Evolutionary conservation across 2,113 vertebrate genomes (phyloP).

Genomic region (Neopipo cinnamomea): DNA sequence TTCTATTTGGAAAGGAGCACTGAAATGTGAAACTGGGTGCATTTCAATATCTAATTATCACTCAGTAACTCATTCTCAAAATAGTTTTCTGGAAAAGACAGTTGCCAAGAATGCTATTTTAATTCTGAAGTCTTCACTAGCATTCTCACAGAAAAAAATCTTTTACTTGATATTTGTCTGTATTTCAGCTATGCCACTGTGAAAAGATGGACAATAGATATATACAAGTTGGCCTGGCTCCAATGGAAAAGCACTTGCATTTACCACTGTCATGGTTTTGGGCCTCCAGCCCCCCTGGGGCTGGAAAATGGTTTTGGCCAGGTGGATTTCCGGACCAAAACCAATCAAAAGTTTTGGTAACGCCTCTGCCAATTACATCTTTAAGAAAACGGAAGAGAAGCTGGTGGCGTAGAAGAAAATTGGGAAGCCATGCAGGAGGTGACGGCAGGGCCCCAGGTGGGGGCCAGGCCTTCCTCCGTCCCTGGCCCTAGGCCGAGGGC

Average conservation of each 20-base stretch:
- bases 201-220: constrained; percentile 1
- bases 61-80: constrained; percentile 72
- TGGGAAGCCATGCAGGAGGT: no score
- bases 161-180: constrained; percentile 16
- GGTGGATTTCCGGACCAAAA: no score
- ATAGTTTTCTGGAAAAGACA: constrained; percentile 70
- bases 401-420: no score
- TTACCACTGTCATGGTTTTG: no score
- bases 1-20: constrained; percentile 82
- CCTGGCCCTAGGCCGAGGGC: no score
- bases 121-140: constrained; percentile 37
- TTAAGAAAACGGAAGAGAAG: no score
- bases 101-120: constrained; percentile 64
- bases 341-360: no score
- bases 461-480: no score
- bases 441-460: no score
- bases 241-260: neutral
- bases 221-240: neutral
- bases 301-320: no score
- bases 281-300: no score
- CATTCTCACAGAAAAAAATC: neutral
- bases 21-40: constrained; percentile 77
- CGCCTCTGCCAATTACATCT: no score
- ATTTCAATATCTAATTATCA: constrained; percentile 80
- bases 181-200: neutral